phyloP scores from a whole-genome alignment of 2,797 vertebrate species.

The Melopsittacus undulatus region DNA sequence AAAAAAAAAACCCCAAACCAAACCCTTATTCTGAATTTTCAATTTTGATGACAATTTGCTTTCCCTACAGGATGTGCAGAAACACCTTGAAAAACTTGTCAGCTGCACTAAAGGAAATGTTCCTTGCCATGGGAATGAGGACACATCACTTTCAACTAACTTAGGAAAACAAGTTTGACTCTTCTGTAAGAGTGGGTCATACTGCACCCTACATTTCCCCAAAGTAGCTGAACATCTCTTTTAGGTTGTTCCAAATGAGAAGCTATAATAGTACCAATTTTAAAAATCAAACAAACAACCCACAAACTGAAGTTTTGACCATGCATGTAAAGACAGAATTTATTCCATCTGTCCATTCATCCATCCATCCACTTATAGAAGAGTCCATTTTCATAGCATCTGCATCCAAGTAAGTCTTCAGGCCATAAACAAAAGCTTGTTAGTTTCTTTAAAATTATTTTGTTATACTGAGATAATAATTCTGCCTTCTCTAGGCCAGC shows the following conservation, averaged over 20 bases:
- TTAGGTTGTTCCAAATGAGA: background rate
- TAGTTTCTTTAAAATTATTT: background rate
- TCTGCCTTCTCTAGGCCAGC: background rate
- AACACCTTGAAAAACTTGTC: slow-evolving; percentile 65
- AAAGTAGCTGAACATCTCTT: background rate
- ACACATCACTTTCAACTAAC: slow-evolving; percentile 22
- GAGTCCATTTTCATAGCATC: background rate
- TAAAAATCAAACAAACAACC: background rate
- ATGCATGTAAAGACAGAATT: background rate
- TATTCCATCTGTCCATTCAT: background rate
- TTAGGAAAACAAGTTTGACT: slow-evolving; percentile 13
- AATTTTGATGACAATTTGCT: slow-evolving; percentile 72
- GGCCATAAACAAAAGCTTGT: background rate
- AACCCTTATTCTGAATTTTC: slow-evolving; percentile 62
- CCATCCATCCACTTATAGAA: background rate
- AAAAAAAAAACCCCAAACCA: background rate
- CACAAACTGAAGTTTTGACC: background rate
- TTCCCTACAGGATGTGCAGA: slow-evolving; percentile 52
- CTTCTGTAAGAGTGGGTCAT: background rate
- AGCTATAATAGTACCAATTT: background rate
- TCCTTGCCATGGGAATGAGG: slow-evolving; percentile 20
- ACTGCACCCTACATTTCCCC: background rate
- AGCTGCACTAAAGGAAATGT: slow-evolving; percentile 7
- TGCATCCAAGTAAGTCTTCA: background rate
- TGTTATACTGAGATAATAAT: background rate